These are phyloP conservation scores for Stigmatopora argus DNA, from an alignment of 2,113 vertebrate genomes.

Conservation along the genomic window DNA sequence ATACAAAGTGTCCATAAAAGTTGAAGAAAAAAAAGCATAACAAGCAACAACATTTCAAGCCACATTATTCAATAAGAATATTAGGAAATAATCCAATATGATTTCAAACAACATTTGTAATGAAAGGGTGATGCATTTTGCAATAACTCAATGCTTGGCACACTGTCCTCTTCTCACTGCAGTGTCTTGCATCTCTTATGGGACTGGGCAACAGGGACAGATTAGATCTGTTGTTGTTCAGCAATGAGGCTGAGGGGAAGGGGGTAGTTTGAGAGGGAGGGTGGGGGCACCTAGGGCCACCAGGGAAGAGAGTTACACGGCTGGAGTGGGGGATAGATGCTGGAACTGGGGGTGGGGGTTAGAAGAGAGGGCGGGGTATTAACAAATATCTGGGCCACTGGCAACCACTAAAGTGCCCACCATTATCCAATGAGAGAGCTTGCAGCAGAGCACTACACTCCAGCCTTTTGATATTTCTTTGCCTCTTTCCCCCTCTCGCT, in stretches of 20 bases:
- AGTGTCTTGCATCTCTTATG: constrained; percentile 29
- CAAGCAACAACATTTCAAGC: neutral
- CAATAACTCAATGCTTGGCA: neutral
- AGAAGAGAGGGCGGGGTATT: constrained; percentile 36
- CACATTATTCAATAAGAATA: neutral
- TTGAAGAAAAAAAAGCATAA: neutral
- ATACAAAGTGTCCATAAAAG: neutral
- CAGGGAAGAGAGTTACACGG: constrained; percentile 26
- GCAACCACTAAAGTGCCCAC: constrained; percentile 56
- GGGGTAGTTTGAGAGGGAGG: constrained; percentile 34
- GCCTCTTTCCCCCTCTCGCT: constrained; percentile 18
- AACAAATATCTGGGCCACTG: constrained; percentile 71
- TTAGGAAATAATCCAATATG: neutral
- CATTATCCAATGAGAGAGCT: constrained; percentile 55
- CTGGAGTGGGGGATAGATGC: constrained; percentile 1
- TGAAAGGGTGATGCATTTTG: neutral
- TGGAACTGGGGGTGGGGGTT: neutral
- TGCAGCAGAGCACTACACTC: constrained; percentile 46
- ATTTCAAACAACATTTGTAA: neutral
- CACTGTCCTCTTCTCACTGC: neutral
- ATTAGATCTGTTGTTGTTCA: constrained; percentile 64
- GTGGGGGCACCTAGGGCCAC: constrained; percentile 53
- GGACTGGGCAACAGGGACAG: constrained; percentile 52
- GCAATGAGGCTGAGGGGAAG: constrained; percentile 36
- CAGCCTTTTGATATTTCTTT: constrained; percentile 43